Base-by-base conservation (phyloP, 2,797 vertebrate genomes). In the Toxotes lorentzi region DNA sequence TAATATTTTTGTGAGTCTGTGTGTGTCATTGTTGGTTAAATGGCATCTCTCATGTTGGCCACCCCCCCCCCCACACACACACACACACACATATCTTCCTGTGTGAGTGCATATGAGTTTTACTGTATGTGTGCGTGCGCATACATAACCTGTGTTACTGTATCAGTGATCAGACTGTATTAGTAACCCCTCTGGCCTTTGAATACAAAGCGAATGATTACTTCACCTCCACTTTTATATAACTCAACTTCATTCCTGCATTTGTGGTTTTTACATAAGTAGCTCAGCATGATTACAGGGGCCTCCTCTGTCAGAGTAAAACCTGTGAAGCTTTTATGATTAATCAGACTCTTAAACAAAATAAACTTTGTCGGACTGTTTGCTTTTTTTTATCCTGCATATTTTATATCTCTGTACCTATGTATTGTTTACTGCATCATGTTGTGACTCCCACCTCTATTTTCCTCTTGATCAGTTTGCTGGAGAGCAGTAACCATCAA, bases 401-500 rank as follows among this genome's bases (percentile, higher is more conserved):
- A 71, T 73, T 64, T 73, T 70, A 58, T 50, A 14, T 59, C 16
- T 58, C 43, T 5, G 30, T 27, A 41, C 30, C 59, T 63, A 8
- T 61, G 23, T 63, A 48, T 34, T 76, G 50, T 57, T 76, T 69
- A 83, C 79, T 53, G 59, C 81, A 75, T 82, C 34, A 51, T 79
- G 60, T 83, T 79, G 77, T 91, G 74, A 81, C 71, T 87, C 77
- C 80, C 62, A 30, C 78, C 79, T 90, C 74, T 82, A 61, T 88
- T 88, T 90, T 89, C 79, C 78, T 91, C 86, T 84, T 83, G 60
- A 79, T 73, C 89, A 98, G 97, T 82, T 95, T 97, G 94, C 95
- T 99, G 60, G 97, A 99, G 91, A 96, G 96, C 65, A 95, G 96
- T 60, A 97, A 95, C 90, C 96, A 97, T 86, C 96, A 99, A 86